These are phyloP conservation scores for Alcedo quadribrachys DNA, from an alignment of 2,797 vertebrate species.

Conservation along the genomic window DNA sequence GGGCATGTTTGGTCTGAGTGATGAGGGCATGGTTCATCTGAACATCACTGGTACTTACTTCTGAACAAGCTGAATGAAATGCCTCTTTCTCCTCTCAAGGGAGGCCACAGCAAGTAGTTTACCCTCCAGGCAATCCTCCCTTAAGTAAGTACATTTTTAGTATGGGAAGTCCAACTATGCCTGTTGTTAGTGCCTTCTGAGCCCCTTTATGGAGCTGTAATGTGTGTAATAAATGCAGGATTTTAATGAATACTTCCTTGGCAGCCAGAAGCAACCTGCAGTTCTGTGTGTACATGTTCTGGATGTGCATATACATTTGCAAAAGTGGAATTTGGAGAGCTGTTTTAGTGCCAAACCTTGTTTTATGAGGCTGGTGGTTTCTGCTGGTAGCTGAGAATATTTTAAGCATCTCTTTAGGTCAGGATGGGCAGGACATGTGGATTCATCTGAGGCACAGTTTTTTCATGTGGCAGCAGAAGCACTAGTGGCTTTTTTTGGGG, in stretches of 20 bases:
- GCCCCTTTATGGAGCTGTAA: not conserved
- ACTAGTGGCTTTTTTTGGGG: not conserved
- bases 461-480: not conserved
- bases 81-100: not conserved
- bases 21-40: not conserved
- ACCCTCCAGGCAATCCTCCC: not conserved
- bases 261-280: not conserved
- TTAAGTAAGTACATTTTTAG: not conserved
- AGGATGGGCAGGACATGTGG: not conserved
- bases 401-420: not conserved
- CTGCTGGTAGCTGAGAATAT: not conserved
- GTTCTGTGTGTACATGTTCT: not conserved
- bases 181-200: not conserved
- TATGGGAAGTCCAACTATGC: not conserved
- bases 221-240: not conserved
- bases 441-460: not conserved
- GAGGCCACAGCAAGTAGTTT: not conserved
- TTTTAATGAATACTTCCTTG: not conserved
- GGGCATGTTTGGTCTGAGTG: fast-evolving
- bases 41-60: not conserved
- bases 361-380: not conserved
- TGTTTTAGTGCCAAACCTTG: not conserved
- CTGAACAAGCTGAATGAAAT: conserved; percentile 2
- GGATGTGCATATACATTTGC: not conserved
- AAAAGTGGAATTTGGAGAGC: not conserved